Evolutionary conservation across 2,888 invertebrate genomes (phyloP).

Genomic region (Epicampocera succincta): DNA sequence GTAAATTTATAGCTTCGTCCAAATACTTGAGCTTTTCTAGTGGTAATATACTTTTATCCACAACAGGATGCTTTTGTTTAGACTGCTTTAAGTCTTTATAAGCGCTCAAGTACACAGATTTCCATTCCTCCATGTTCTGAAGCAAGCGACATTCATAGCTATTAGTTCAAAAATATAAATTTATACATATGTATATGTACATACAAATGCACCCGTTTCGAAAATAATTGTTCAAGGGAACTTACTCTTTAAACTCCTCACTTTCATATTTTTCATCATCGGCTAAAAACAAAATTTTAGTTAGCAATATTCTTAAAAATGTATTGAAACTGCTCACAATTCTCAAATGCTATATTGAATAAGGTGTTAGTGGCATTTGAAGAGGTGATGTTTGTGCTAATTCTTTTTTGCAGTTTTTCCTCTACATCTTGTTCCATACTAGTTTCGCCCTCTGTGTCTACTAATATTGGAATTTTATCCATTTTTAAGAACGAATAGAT

Average conservation of each 20-base stretch:
- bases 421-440: slow-evolving; percentile 64
- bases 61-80: slow-evolving; percentile 62
- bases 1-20: slow-evolving; percentile 72
- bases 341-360: slow-evolving; percentile 72
- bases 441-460: slow-evolving; percentile 71
- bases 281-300: slow-evolving; percentile 23
- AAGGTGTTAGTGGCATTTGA: slow-evolving; percentile 70
- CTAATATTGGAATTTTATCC: slow-evolving; percentile 57
- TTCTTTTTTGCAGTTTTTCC: slow-evolving; percentile 27
- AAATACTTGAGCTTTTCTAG: slow-evolving; percentile 74
- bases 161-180: slow-evolving; percentile 5
- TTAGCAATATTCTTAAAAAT: neutral
- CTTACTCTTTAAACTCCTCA: slow-evolving; percentile 70
- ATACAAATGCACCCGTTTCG: no score
- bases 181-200: no score
- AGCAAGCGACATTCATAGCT: slow-evolving; percentile 72
- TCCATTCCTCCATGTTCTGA: slow-evolving; percentile 74
- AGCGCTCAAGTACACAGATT: slow-evolving; percentile 21
- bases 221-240: neutral
- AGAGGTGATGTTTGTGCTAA: neutral
- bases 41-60: slow-evolving; percentile 70
- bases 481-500: neutral
- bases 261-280: slow-evolving; percentile 53
- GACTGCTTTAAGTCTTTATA: slow-evolving; percentile 51
- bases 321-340: slow-evolving; percentile 65